Conservation (phyloP, 2,888 invertebrate species). For the Gortyna flavago region DNA sequence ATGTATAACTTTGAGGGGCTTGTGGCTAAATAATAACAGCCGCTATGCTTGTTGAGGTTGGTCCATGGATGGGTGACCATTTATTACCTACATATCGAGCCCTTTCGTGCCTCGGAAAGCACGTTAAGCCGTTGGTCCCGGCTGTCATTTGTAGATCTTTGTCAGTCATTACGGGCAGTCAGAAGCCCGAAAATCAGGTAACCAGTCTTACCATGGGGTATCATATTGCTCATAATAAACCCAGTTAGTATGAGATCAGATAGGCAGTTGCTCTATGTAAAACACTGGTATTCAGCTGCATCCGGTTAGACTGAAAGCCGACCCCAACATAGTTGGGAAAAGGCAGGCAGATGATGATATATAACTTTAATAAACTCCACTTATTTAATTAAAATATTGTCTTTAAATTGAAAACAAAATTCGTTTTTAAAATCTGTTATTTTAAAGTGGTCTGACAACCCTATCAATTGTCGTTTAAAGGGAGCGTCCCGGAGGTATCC, state of each 20-base stretch:
- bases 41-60: neutral
- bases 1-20: neutral
- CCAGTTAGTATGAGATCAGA: neutral
- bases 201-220: neutral
- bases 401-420: neutral
- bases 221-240: neutral
- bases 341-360: too few species aligned
- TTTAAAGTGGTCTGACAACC: constrained; percentile 45
- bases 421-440: neutral
- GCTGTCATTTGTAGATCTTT: too few species aligned
- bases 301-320: neutral
- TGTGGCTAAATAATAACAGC: neutral
- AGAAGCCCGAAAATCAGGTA: neutral
- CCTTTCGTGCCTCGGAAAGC: too few species aligned
- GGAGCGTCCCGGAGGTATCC: constrained; percentile 76
- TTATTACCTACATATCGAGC: neutral
- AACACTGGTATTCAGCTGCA: neutral
- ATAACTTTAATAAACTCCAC: neutral
- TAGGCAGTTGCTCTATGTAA: neutral
- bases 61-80: neutral
- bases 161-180: too few species aligned
- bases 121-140: too few species aligned
- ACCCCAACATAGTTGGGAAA: too few species aligned
- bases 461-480: constrained; percentile 62
- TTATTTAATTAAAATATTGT: neutral